Evolutionary conservation across 2,113 vertebrate genomes (phyloP), one percentile per base, ranked within the genome.

Genomic region (Myodes glareolus): DNA sequence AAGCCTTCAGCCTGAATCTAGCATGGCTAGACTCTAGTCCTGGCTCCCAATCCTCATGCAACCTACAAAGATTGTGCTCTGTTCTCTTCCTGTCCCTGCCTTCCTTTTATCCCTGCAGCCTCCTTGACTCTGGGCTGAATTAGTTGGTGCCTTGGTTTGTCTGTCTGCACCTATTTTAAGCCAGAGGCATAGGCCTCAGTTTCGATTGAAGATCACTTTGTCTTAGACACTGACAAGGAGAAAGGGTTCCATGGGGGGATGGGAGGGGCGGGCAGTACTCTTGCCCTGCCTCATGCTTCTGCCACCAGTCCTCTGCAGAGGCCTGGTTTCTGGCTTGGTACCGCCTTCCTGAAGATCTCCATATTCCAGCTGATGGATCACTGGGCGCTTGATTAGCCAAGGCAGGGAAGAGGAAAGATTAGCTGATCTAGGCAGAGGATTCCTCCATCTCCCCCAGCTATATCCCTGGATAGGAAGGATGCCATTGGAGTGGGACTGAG

Each of bases 141-240:
- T 89, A 95, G 91, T 76, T 80, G 89, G 95, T 97, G 91, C 95
- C 91, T 97, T 96, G 96, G 95, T 94, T 95, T 97, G 55, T 97
- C 90, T 94, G 13, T 95, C 84, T 88, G 33, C 75, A 94, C 52
- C 88, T 90, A 72, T 65, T 92, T 91, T 91, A 97, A 95, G 73
- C 91, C 90, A 96, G 92, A 94, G 92, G 77, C 70, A 88, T 82
- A 72, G 0, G 52, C 92, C 42, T 94, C 73, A 42, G 67, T 94
- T 96, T 92, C 93, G 76, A 84, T 81, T 94, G 92, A 93, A 91
- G 88, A 73, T 82, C 23, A 36, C 58, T 84, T 96, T 93, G 92
- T 96, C 76, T 92, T 76, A 58, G 92, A 91, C 61, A 42, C 31
- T 47, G 76, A 58, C 80, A n/a, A 82, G 84, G 75, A 76, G 42